These are phyloP conservation scores for Hylomyscus alleni DNA, from an alignment of 2,797 vertebrate genomes.

Conservation along the genomic window DNA sequence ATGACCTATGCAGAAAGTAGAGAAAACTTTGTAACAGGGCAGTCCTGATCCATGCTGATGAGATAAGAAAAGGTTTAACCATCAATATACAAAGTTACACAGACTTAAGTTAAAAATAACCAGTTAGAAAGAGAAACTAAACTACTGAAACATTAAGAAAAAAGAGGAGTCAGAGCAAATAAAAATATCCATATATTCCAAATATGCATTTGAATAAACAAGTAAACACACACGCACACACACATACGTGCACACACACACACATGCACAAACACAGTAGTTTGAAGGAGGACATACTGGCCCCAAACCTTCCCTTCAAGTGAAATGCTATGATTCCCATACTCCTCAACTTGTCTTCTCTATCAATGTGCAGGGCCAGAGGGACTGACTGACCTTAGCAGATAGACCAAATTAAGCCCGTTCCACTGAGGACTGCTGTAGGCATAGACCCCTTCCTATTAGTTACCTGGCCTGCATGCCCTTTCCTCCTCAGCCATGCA, in stretches of 20 bases:
- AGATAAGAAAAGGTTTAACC: background rate
- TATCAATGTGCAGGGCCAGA: background rate
- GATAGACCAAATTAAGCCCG: background rate
- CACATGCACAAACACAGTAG: background rate
- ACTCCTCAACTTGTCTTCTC: background rate
- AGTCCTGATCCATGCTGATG: background rate
- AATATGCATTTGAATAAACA: background rate
- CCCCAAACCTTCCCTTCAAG: background rate
- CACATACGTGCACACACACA: background rate
- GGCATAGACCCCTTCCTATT: background rate
- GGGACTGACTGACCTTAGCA: background rate
- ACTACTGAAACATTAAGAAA: background rate
- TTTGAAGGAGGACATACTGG: background rate
- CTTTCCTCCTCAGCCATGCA: background rate
- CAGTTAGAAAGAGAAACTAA: background rate
- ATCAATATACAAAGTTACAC: background rate
- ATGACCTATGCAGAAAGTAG: background rate
- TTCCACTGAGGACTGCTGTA: background rate
- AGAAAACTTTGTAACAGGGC: background rate
- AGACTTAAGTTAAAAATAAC: background rate
- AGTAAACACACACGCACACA: background rate
- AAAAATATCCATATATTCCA: background rate
- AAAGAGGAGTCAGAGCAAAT: background rate
- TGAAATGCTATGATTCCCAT: background rate
- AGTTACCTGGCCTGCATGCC: background rate